Percentiles rank a stretch among this genome's conserved stretches.
These are phyloP conservation scores for Drosophila sucinea DNA, from an alignment of 1,140 invertebrate species.

Conservation along the genomic window DNA sequence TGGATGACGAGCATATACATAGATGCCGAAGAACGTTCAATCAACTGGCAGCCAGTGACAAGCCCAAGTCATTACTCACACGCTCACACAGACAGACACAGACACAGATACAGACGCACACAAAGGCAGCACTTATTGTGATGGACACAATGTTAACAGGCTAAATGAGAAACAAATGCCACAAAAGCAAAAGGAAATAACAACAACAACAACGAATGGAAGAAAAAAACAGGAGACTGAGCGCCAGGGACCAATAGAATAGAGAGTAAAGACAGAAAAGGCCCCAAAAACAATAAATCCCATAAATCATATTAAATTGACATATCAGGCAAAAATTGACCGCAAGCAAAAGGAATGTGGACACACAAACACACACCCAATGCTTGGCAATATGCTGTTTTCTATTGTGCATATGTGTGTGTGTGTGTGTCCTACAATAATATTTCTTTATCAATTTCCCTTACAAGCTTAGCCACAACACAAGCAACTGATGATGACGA, in stretches of 20 bases:
- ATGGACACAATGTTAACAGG: constrained; percentile 80
- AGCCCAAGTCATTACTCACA: constrained; percentile 73
- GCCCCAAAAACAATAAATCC: constrained; percentile 74
- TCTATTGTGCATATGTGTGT: constrained; percentile 13
- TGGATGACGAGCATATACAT: neutral
- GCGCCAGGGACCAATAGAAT: neutral
- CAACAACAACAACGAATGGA: constrained; percentile 37
- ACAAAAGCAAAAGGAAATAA: constrained; percentile 59
- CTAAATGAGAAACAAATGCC: constrained; percentile 79
- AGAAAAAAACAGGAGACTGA: neutral
- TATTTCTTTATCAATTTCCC: constrained; percentile 80
- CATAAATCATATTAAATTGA: constrained; percentile 82
- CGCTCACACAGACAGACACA: constrained; percentile 21
- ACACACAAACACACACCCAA: constrained; percentile 18
- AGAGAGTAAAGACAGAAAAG: constrained; percentile 21
- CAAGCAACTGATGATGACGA: constrained; percentile 25
- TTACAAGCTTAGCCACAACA: constrained; percentile 46
- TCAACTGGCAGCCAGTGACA: constrained; percentile 66
- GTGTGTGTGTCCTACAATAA: constrained; percentile 57
- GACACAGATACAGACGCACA: neutral
- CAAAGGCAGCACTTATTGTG: constrained; percentile 71
- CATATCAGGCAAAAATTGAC: constrained; percentile 79
- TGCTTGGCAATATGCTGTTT: constrained; percentile 22
- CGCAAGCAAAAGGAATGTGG: constrained; percentile 49
- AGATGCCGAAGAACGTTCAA: constrained; percentile 51